These are phyloP conservation scores for Seriola rivoliana DNA, from an alignment of 2,113 vertebrate species.

Conservation along the genomic window DNA sequence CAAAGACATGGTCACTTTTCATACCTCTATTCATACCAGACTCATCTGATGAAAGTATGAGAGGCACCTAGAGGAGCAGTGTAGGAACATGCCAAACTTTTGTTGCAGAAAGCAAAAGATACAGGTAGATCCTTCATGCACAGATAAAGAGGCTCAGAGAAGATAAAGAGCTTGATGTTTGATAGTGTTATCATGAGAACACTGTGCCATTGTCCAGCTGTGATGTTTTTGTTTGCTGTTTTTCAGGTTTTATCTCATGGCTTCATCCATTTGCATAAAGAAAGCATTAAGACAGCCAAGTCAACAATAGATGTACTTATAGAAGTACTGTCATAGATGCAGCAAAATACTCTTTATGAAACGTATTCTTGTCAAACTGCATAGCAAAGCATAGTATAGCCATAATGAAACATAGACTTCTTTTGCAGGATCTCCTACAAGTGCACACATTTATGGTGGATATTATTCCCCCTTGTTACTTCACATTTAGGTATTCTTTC, in stretches of 20 bases:
- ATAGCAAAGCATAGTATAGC: not conserved
- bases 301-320: conserved; percentile 15
- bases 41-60: conserved; percentile 54
- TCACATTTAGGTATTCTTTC: conserved; percentile 22
- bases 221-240: conserved; percentile 48
- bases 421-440: not conserved
- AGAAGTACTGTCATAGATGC: not conserved
- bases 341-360: conserved; percentile 4
- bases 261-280: conserved; percentile 48
- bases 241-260: conserved; percentile 35
- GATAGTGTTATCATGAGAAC: conserved; percentile 54
- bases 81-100: conserved; percentile 51
- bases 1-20: conserved; percentile 24
- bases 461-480: conserved; percentile 19
- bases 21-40: conserved; percentile 14
- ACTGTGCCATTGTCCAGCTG: conserved; percentile 47
- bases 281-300: conserved; percentile 13
- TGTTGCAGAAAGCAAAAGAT: conserved; percentile 51
- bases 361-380: not conserved
- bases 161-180: conserved; percentile 52
- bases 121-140: conserved; percentile 45
- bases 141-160: conserved; percentile 37
- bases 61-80: conserved; percentile 28
- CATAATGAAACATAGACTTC: not conserved
- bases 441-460: conserved; percentile 6